Conservation (phyloP, 2,113 vertebrate genomes). For the Corythoichthys haematopterus region DNA sequence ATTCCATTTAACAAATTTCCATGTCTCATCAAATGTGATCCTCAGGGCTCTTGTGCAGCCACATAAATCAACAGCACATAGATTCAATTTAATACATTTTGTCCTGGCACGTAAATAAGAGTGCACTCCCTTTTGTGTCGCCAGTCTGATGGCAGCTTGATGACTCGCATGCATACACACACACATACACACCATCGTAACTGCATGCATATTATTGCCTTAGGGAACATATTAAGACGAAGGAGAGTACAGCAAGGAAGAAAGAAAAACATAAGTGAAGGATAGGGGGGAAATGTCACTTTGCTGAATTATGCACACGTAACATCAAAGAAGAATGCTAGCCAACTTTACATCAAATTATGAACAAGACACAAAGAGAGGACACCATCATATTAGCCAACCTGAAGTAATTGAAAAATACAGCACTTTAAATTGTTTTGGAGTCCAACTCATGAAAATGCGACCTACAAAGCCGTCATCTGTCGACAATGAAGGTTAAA, state of each 20-base stretch:
- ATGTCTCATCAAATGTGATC: slow-evolving; percentile 48
- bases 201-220: slow-evolving; percentile 43
- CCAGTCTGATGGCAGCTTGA: slow-evolving; percentile 42
- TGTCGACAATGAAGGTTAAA: not conserved
- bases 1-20: slow-evolving; percentile 36
- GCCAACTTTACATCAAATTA: slow-evolving; percentile 17
- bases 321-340: not conserved
- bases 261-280: slow-evolving; percentile 10
- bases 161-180: slow-evolving; percentile 33
- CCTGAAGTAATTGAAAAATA: slow-evolving; percentile 4
- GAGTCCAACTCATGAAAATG: not conserved
- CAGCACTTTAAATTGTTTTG: not conserved
- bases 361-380: slow-evolving; percentile 17
- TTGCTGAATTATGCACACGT: slow-evolving; percentile 10
- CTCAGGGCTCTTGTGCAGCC: slow-evolving; percentile 38
- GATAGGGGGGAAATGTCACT: not conserved
- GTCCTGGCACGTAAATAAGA: slow-evolving; percentile 55
- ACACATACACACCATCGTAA: slow-evolving; percentile 27
- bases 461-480: not conserved
- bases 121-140: slow-evolving; percentile 21
- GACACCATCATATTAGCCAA: slow-evolving; percentile 5
- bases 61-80: slow-evolving; percentile 64
- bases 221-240: slow-evolving; percentile 17
- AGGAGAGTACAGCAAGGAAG: slow-evolving; percentile 8
- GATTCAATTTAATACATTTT: slow-evolving; percentile 54